Percentiles rank a stretch among this genome's conserved stretches.
phyloP scores from a whole-genome alignment of 2,797 vertebrate species.

The Girardinus metallicus region DNA sequence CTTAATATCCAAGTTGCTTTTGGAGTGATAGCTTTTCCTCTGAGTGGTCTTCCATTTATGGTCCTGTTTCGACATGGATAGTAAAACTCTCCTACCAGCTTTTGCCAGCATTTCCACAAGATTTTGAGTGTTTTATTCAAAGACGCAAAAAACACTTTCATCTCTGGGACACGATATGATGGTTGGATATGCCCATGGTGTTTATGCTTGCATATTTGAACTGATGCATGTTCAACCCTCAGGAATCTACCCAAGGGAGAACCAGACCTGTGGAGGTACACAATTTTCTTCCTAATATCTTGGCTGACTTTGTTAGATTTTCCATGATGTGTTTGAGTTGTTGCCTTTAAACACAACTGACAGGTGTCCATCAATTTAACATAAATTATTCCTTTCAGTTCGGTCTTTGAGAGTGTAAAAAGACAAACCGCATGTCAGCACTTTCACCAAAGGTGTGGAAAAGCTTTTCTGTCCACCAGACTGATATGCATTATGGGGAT shows the following conservation, averaged over 20 bases:
- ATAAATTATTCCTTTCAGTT: neutral
- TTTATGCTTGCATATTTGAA: neutral
- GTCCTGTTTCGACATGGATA: neutral
- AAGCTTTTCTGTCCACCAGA: neutral
- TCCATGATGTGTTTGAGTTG: neutral
- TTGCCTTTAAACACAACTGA: neutral
- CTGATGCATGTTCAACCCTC: neutral
- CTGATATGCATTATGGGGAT: neutral
- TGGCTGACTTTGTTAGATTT: neutral
- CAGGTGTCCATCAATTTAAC: neutral
- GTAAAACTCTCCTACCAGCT: neutral
- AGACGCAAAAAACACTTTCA: neutral
- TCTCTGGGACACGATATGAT: neutral
- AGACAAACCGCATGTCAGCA: neutral
- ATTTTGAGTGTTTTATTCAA: neutral
- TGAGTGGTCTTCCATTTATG: neutral
- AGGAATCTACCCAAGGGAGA: neutral
- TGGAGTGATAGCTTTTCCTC: neutral
- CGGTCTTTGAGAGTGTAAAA: neutral
- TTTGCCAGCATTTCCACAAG: neutral
- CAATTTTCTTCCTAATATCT: neutral
- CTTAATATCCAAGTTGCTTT: neutral
- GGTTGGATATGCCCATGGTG: neutral
- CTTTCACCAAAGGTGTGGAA: neutral
- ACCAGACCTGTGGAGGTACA: neutral